These are phyloP conservation scores for Triplophysa dalaica DNA, from an alignment of 2,113 vertebrate species.

Conservation along the genomic window DNA sequence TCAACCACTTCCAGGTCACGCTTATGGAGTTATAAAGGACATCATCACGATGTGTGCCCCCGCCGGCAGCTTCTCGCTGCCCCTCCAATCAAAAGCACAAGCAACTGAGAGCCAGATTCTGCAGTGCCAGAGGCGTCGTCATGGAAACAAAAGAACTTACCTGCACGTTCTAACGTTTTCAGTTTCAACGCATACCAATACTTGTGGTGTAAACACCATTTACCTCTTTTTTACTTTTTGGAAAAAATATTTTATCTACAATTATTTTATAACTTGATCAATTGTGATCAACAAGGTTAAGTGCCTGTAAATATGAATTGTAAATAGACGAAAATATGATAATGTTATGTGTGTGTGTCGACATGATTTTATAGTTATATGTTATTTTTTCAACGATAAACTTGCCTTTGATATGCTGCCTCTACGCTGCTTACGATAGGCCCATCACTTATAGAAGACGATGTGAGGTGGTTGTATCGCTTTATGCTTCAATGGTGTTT, in stretches of 20 bases:
- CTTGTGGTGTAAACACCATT: conserved; percentile 62
- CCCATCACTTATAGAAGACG: conserved; percentile 63
- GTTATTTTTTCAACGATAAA: conserved; percentile 32
- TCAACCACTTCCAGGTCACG: conserved; percentile 86
- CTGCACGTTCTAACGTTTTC: conserved; percentile 43
- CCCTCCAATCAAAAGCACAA: conserved; percentile 65
- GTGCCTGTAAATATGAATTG: conserved; percentile 68
- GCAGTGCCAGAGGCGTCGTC: conserved; percentile 13
- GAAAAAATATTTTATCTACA: conserved; percentile 54
- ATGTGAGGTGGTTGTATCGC: conserved; percentile 46
- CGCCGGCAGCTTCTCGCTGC: conserved; percentile 24
- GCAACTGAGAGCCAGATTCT: conserved; percentile 50
- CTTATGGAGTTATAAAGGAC: conserved; percentile 86
- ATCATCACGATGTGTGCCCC: neutral
- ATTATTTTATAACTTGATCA: conserved; percentile 66
- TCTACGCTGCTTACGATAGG: conserved; percentile 62
- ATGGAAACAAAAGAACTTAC: conserved; percentile 34
- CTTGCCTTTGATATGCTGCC: conserved; percentile 30
- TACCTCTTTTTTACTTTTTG: conserved; percentile 41
- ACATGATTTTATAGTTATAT: conserved; percentile 52
- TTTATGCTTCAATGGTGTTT: conserved; percentile 23
- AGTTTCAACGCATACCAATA: conserved; percentile 34
- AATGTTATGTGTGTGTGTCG: conserved; percentile 32
- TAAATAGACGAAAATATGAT: conserved; percentile 73
- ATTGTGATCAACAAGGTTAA: conserved; percentile 59